Conservation (phyloP, 2,888 invertebrate genomes). For the Heliconius erato region DNA sequence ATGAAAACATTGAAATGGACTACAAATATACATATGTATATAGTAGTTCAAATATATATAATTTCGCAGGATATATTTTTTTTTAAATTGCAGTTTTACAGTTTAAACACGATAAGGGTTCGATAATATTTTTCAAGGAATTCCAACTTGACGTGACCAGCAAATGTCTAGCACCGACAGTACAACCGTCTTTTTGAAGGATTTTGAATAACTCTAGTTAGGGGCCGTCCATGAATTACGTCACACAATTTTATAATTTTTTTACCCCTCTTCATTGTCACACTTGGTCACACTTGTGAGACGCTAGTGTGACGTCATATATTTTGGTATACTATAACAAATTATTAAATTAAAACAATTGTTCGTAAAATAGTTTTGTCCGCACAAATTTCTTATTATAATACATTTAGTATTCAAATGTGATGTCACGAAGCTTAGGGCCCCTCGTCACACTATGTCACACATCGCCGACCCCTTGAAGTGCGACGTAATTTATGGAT, state of each 20-base stretch:
- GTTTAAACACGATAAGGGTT: constrained; percentile 82
- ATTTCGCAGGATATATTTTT: constrained; percentile 55
- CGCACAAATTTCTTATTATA: too few relatives aligned
- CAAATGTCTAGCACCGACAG: constrained; percentile 52
- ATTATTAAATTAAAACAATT: too few relatives aligned
- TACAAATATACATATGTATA: not conserved
- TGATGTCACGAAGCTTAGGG: too few relatives aligned
- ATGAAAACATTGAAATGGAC: not conserved
- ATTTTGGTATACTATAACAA: too few relatives aligned
- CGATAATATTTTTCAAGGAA: constrained; percentile 81
- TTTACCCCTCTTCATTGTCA: too few relatives aligned
- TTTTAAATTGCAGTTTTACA: constrained; percentile 81
- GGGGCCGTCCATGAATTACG: not conserved
- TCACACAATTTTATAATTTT: not conserved
- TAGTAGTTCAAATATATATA: not conserved
- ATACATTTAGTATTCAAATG: too few relatives aligned
- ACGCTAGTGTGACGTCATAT: too few relatives aligned
- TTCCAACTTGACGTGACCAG: constrained; percentile 57
- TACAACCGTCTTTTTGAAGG: constrained; percentile 46
- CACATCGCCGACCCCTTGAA: not conserved
- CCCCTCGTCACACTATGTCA: not conserved
- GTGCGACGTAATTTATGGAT: not conserved
- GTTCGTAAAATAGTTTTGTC: too few relatives aligned
- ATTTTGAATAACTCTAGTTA: constrained; percentile 36
- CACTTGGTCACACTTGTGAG: too few relatives aligned